Base-by-base conservation (phyloP, 92 coral and sea anemone species). In the Porites lobata region DNA sequence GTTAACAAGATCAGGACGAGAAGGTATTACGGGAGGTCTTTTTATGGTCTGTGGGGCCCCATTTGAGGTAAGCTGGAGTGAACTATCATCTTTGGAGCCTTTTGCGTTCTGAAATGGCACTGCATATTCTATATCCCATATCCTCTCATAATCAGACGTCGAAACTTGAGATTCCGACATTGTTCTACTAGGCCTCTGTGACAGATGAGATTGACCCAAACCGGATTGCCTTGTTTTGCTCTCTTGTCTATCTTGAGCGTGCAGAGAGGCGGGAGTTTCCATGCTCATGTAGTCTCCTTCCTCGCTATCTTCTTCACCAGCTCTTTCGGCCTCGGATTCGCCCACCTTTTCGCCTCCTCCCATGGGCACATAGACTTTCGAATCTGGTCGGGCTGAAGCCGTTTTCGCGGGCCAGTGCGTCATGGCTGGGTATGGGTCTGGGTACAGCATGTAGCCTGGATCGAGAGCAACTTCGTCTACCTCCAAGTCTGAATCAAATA, bases 381-480 rank as follows among this genome's bases (percentile, higher is more conserved):
- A 14, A 14, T 22, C 72, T 47, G 3, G 47, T 21, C 72, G 47
- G 24, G 47, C 47, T 21, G 72, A 24, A 10, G 14, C 72, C 24
- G 7, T 26, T 21, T 22, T 21, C 7, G 15, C 7, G 47, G 47
- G 9, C 72, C 72, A 67, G 15, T 7, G 50, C 21, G 43, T 8
- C 43, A 20, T 67, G 50, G 43, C 72, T 21, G 72, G 72, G 72
- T 67, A 67, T 38, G 72, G 72, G 72, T 67, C 72, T 67, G 72
- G 72, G 72, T 67, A 67, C 43, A 67, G 24, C 14, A 47, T 67
- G 72, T 67, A 67, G 38, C 4, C 20, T 9, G 72, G 72, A 24
- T 67, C 47, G 72, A 67, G 17, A 38, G 38, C 47, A 67, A 67
- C 72, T 22, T 67, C 72, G 14, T 67, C 72, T 67, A 22, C 72